phyloP scores from a whole-genome alignment of 1,140 invertebrate species.

The Asobara japonica region DNA sequence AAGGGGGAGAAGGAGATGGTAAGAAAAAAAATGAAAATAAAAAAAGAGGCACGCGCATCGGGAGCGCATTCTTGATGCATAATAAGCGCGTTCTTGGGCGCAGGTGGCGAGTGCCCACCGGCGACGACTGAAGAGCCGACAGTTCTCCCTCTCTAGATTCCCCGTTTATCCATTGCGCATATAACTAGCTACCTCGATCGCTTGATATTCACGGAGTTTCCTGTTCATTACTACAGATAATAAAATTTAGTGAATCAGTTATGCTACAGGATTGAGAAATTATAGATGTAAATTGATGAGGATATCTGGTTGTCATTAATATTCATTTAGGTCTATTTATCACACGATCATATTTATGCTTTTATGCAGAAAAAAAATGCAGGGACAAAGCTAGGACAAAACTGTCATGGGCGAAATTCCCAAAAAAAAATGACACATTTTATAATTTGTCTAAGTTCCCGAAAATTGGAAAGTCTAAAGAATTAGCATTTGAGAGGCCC shows the following conservation, averaged over 20 bases:
- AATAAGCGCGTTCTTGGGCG: conserved; percentile 24
- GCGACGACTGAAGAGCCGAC: not conserved
- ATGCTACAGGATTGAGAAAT: not conserved
- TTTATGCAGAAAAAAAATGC: too few species aligned
- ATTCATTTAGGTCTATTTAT: too few species aligned
- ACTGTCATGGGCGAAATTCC: too few species aligned
- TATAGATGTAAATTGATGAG: too few species aligned
- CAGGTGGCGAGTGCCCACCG: conserved; percentile 29
- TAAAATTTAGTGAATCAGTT: not conserved
- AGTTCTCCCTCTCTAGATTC: not conserved
- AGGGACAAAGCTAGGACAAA: too few species aligned
- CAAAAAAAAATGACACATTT: too few species aligned
- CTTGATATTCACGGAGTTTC: not conserved
- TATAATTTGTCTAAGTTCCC: too few species aligned
- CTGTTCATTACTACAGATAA: not conserved
- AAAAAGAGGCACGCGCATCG: conserved; percentile 28
- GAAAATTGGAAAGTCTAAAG: too few species aligned
- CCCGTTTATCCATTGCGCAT: not conserved
- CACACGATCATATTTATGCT: too few species aligned
- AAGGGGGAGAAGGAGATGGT: not conserved
- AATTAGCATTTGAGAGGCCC: too few species aligned
- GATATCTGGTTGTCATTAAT: too few species aligned
- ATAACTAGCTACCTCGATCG: not conserved
- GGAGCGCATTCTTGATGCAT: conserved; percentile 26
- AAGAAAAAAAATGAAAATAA: conserved; percentile 13